Base-by-base conservation (phyloP, 2,113 vertebrate genomes). In the Hypocryptadius cinnamomeus region DNA sequence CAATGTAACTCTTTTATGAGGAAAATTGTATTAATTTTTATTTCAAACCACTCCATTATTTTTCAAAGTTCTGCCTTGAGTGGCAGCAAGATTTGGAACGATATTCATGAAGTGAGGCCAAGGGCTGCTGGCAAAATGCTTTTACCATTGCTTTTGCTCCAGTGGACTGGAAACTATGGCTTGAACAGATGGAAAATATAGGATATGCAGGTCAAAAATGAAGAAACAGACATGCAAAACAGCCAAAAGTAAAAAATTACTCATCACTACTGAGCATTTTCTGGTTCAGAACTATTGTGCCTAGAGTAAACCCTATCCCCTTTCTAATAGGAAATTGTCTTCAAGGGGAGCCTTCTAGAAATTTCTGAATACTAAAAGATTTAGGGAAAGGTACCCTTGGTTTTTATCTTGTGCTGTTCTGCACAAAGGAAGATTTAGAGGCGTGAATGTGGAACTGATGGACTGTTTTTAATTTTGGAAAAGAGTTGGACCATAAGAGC, bases 161-260 rank as follows among this genome's bases (percentile, higher is more conserved):
- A 97, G 15, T 97, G 97, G 95, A 79, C 95, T 96, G 96, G 96
- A 97, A 97, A 93, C 57, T 15, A 28, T 64, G 91, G 83, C 59
- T 80, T 82, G 96, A 97, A 95, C 97, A 97, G 96, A 97, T 96
- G 96, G 97, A 96, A 97, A 94, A 91, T 95, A 87, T 71, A 94
- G 90, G 70, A 87, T 89, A 78, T n/a, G 14, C 85, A 42, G 85
- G 87, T 96, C 92, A 96, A 70, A 89, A 86, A 40, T 10, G n/a
- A 64, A 51, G 53, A 23, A 85, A 76, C 57, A 90, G 42, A 45
- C 53, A 66, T 64, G 81, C 74, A 87, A 80, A 92, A 20, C 33
- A 77, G n/a, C n/a, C 22, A 31, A 15, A 85, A 89, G 61, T 64
- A 13, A 86, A 82, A 92, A 85, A 72, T 45, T 59, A n/a, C 17